A percentile compares a stretch with the other conserved stretches of the same genome.
phyloP scores from a whole-genome alignment of 2,888 invertebrate genomes.

The Hyposoter dolosus region DNA sequence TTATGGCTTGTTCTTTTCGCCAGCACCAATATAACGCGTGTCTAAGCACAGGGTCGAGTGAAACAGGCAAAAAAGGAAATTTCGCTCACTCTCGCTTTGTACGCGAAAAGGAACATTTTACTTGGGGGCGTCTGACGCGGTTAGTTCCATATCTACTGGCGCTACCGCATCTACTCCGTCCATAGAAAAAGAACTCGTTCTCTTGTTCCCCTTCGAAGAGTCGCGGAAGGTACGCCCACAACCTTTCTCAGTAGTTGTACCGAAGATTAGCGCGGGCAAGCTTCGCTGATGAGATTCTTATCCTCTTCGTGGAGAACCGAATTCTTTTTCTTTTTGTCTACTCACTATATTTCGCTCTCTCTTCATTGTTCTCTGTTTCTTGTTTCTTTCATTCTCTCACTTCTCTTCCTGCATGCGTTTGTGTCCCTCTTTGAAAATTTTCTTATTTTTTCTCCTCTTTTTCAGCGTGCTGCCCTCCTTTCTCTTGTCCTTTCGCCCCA shows the following conservation, averaged over 20 bases:
- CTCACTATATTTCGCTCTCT: conserved; percentile 30
- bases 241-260: conserved; percentile 35
- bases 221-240: conserved; percentile 33
- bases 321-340: conserved; percentile 23
- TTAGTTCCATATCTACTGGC: conserved; percentile 53
- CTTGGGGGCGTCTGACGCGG: conserved; percentile 52
- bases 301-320: conserved; percentile 50
- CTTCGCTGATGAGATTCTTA: conserved; percentile 62
- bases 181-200: conserved; percentile 47
- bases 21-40: conserved; percentile 13
- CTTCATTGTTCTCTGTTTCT: not conserved
- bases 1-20: not conserved
- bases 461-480: not conserved
- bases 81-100: conserved; percentile 13
- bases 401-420: not conserved
- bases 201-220: conserved; percentile 24
- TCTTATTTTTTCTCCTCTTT: conserved; percentile 7
- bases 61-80: not conserved
- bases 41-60: conserved; percentile 9
- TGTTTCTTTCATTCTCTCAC: not conserved
- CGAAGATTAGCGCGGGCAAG: conserved; percentile 59
- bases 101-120: conserved; percentile 39
- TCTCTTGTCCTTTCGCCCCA: not conserved
- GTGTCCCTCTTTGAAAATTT: not conserved
- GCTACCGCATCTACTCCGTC: conserved; percentile 50